These are phyloP conservation scores for Halcyon senegalensis DNA, from an alignment of 2,113 vertebrate genomes.

Conservation along the genomic window DNA sequence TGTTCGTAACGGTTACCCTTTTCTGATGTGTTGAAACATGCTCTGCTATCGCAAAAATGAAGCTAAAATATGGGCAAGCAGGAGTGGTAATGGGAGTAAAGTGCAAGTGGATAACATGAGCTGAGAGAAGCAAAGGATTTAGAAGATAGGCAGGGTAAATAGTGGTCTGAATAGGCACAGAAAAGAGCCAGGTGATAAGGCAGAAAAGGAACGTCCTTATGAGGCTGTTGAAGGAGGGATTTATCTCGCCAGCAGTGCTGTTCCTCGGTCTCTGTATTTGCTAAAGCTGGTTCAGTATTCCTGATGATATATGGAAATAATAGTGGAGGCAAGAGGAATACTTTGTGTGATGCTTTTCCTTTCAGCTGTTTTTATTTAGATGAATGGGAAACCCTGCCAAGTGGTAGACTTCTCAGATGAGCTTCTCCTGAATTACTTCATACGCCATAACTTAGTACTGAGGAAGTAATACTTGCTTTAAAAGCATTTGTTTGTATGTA, in stretches of 20 bases:
- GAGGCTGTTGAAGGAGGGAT: not conserved
- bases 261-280: constrained; percentile 2
- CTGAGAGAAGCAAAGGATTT: not conserved
- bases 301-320: constrained; percentile 16
- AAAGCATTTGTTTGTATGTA: constrained; percentile 32
- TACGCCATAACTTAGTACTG: constrained; percentile 19
- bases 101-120: not conserved
- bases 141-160: not conserved
- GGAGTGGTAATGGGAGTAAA: not conserved
- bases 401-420: constrained; percentile 45
- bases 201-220: not conserved
- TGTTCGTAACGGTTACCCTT: not conserved
- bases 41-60: not conserved
- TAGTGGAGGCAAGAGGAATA: not conserved
- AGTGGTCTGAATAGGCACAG: not conserved
- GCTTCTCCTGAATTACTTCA: constrained; percentile 21
- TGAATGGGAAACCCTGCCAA: constrained; percentile 8
- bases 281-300: constrained; percentile 19
- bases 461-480: constrained; percentile 21
- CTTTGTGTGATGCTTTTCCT: constrained; percentile 3
- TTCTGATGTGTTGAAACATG: not conserved
- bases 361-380: constrained; percentile 41
- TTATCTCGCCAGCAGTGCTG: constrained; percentile 18
- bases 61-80: not conserved
- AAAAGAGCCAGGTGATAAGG: not conserved